These are phyloP conservation scores for Sarotherodon lohbergeri DNA, from an alignment of 2,113 vertebrate genomes.

Conservation along the genomic window DNA sequence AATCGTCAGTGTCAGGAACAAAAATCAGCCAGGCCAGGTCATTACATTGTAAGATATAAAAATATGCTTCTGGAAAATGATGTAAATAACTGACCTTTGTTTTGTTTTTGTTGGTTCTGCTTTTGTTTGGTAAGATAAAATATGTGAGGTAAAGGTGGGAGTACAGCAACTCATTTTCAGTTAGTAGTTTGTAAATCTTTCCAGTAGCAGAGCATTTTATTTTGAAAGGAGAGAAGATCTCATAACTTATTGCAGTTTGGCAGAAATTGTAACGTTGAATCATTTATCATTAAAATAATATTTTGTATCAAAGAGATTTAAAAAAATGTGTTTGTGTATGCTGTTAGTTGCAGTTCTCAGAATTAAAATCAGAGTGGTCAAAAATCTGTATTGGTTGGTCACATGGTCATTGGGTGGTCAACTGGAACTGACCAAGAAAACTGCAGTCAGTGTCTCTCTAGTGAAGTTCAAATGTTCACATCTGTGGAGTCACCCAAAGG, in stretches of 20 bases:
- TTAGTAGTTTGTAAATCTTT: neutral
- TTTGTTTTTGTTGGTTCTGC: neutral
- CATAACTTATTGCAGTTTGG: neutral
- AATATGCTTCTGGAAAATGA: fast-evolving
- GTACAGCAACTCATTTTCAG: neutral
- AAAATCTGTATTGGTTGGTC: neutral
- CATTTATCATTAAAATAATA: neutral
- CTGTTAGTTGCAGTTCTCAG: neutral
- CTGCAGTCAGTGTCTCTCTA: neutral
- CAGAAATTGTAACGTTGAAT: neutral
- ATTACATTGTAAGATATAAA: neutral
- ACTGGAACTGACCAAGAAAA: neutral
- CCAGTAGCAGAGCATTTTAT: neutral
- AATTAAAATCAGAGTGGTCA: neutral
- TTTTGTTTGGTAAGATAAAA: neutral
- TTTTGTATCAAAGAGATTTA: neutral
- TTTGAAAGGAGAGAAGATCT: neutral
- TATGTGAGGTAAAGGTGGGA: neutral
- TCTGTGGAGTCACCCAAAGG: fast-evolving
- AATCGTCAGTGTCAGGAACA: neutral
- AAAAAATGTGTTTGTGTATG: neutral
- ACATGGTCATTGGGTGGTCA: neutral
- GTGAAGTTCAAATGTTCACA: neutral
- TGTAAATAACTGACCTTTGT: neutral
- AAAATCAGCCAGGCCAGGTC: neutral